phyloP scores from a whole-genome alignment of 2,888 invertebrate genomes.

The Priocnemis perturbator region DNA sequence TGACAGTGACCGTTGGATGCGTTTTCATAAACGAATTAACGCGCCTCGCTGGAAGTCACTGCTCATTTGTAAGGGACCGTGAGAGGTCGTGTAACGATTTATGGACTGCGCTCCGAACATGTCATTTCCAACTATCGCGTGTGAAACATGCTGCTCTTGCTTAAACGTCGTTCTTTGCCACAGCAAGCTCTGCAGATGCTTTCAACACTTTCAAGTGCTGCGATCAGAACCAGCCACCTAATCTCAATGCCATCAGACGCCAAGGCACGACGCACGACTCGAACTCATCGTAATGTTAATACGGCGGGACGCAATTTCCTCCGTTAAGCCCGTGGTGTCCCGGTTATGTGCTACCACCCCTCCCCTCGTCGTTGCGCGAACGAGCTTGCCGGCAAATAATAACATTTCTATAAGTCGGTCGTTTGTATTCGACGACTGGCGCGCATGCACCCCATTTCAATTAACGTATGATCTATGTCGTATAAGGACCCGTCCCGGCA shows the following conservation, averaged over 20 bases:
- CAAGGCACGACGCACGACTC: background rate
- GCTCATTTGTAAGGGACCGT: no score
- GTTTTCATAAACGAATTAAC: no score
- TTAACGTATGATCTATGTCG: slow-evolving; percentile 76
- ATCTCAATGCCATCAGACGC: no score
- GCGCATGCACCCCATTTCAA: slow-evolving; percentile 73
- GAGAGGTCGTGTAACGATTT: no score
- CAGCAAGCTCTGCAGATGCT: no score
- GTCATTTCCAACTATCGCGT: background rate
- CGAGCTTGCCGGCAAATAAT: slow-evolving; percentile 67
- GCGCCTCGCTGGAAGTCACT: no score
- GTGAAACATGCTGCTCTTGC: no score
- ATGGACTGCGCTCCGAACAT: background rate
- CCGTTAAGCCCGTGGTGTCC: slow-evolving; percentile 53
- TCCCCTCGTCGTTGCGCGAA: slow-evolving; percentile 32
- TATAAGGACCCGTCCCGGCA: slow-evolving; percentile 65
- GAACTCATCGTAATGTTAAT: slow-evolving; percentile 58
- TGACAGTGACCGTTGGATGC: no score
- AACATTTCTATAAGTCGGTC: slow-evolving; percentile 75
- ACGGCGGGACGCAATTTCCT: slow-evolving; percentile 67
- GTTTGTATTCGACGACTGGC: slow-evolving; percentile 74
- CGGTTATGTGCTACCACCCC: slow-evolving; percentile 38
- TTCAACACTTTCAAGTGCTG: no score
- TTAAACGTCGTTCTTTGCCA: no score
- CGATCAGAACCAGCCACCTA: no score